Base-by-base conservation (phyloP, 2,113 vertebrate species). In the Trogon surrucura region DNA sequence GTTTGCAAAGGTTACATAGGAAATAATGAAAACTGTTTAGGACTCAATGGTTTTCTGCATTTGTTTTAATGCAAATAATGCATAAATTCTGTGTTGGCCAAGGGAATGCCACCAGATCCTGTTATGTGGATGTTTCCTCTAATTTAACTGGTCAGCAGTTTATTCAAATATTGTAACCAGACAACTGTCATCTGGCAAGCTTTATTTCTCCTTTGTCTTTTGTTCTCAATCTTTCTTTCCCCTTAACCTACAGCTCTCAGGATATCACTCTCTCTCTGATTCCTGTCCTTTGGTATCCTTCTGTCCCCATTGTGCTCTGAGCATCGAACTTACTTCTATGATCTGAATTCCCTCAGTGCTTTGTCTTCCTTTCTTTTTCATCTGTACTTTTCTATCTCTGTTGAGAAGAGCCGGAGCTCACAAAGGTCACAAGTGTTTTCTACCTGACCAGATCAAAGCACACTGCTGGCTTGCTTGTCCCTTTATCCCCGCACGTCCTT, bases 101-200 rank as follows among this genome's bases (percentile, higher is more conserved):
- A 8, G 8, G 87, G 62, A 83, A 50, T 10, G 6, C 83, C 88
- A 87, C 53, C 32, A 23, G n/a, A 81, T 93, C 70, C 64, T 90
- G 44, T 66, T 36, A 73, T 5, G 7, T 77, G 73, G 66, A 83
- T 1, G 5, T 91, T 71, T 85, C 74, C 32, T 93, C 50, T 70
- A 81, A 88, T 64, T 88, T 86, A 89, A 62, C 51, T 5, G 1
- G 51, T 74, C 70, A 91, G 48, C 29, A 17, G 6, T 79, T 81
- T 78, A 79, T 85, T 94, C 66, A 79, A 89, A 84, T 89, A 27
- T 72, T 54, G 26, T 73, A 84, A 83, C 47, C 58, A 94, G 80
- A 62, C 41, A 69, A 57, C 16, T 60, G 61, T 85, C 65, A 81
- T 64, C 57, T 92, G 48, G 36, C 60, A 74, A 64, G 53, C 7